Evolutionary conservation across 2,113 vertebrate species (phyloP), one percentile per base, ranked within the genome.

Genomic region (Anarrhichthys ocellatus): DNA sequence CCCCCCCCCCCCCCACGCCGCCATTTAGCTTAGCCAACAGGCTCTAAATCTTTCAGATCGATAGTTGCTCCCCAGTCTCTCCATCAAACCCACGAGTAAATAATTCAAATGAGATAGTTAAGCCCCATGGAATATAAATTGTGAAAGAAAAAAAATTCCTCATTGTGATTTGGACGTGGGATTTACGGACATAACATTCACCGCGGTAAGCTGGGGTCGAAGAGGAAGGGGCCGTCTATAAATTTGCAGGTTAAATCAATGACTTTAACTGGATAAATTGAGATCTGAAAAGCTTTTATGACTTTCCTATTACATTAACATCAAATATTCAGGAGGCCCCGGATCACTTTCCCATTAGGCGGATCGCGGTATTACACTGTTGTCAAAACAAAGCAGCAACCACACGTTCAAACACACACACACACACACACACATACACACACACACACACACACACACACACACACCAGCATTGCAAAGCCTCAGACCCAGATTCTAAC

Each of bases 31-130:
- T 80, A 84, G 87, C 92, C 85, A 89, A 91, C 91, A 88, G 92
- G 81, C 85, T 87, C 83, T 93, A 94, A 94, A 94, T 93, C 94
- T 92, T 78, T 68, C 67, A 79, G 80, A 94, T 95, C 95, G 91
- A 95, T 95, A 91, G 72, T 74, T 83, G 76, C 79, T 92, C 91
- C 88, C 80, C 24, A 77, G 92, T 92, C 92, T 83, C 89, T 90
- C 88, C 79, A 90, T 94, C 93, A 91, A 92, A 91, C 84, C 79
- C 81, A 87, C 78, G 72, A 90, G 92, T 94, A 94, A 95, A 92
- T 95, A 93, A 95, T 95, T 95, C 91, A 95, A 92, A 94, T 92
- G 83, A 93, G 88, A 94, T 71, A 87, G 90, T 93, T 91, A 91
- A 94, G 87, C 87, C 81, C 91, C 56, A 85, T 84, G 86, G 85